phyloP scores from a whole-genome alignment of 2,113 vertebrate species.

The Equus quagga region DNA sequence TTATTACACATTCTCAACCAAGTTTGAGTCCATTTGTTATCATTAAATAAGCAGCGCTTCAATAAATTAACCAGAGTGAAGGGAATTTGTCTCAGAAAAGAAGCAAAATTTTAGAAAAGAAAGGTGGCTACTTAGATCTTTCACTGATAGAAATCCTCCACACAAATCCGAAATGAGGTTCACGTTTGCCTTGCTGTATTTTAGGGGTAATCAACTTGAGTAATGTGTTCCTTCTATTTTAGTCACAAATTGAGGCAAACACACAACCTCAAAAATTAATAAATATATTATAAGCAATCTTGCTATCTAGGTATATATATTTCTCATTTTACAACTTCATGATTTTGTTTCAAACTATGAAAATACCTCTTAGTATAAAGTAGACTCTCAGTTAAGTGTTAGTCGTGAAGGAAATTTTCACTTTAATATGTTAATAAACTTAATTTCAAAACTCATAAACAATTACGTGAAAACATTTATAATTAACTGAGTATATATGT shows the following conservation, averaged over 20 bases:
- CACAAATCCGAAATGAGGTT: slow-evolving; percentile 62
- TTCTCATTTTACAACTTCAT: slow-evolving; percentile 14
- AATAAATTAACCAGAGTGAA: slow-evolving; percentile 76
- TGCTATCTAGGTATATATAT: neutral
- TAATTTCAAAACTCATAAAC: neutral
- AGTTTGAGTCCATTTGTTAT: slow-evolving; percentile 69
- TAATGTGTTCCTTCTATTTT: slow-evolving; percentile 50
- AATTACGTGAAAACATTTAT: neutral
- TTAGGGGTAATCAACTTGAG: slow-evolving; percentile 72
- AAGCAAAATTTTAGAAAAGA: slow-evolving; percentile 66
- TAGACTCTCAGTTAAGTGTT: neutral
- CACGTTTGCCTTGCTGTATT: slow-evolving; percentile 72
- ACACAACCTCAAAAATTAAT: neutral
- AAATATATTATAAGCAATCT: slow-evolving; percentile 14
- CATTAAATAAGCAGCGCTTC: slow-evolving; percentile 67
- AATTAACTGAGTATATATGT: neutral
- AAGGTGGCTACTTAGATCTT: slow-evolving; percentile 78
- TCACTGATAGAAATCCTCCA: slow-evolving; percentile 76
- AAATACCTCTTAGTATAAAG: neutral
- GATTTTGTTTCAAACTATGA: neutral
- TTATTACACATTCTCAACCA: slow-evolving; percentile 62
- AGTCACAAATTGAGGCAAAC: slow-evolving; percentile 53
- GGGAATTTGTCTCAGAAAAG: slow-evolving; percentile 77
- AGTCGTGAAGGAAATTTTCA: neutral
- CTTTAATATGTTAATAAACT: neutral